These are phyloP conservation scores for Ceratina japonica DNA, from an alignment of 1,140 invertebrate species.

Conservation along the genomic window DNA sequence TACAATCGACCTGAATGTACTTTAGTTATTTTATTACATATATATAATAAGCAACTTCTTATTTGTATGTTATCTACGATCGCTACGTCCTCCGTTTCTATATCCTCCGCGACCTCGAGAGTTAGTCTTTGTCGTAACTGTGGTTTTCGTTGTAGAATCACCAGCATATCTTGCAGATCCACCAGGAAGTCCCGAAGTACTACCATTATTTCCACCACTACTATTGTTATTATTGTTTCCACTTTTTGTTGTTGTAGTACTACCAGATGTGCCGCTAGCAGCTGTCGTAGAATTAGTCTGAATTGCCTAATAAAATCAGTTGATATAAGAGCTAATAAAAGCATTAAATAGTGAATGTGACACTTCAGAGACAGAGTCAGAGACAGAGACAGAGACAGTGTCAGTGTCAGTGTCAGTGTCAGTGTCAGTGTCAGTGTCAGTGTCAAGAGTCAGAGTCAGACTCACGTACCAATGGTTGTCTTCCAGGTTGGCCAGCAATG, in stretches of 20 bases:
- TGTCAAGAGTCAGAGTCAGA: too few relatives aligned
- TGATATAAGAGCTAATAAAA: neutral
- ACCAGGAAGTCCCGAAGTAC: constrained; percentile 62
- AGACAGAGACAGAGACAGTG: too few relatives aligned
- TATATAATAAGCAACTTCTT: constrained; percentile 53
- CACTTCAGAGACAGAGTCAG: neutral
- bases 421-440: too few relatives aligned
- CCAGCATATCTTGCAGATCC: constrained; percentile 68
- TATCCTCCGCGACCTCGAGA: constrained; percentile 79
- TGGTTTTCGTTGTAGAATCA: constrained; percentile 66
- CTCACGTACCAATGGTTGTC: constrained; percentile 68
- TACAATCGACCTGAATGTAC: constrained; percentile 48
- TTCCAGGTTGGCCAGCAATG: constrained; percentile 62
- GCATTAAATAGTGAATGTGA: neutral
- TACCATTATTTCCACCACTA: constrained; percentile 53
- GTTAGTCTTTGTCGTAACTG: constrained; percentile 79
- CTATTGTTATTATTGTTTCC: constrained; percentile 75
- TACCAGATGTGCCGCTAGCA: constrained; percentile 67
- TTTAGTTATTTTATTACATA: constrained; percentile 39
- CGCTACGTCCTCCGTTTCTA: constrained; percentile 77
- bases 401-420: too few relatives aligned
- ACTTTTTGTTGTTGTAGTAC: constrained; percentile 77
- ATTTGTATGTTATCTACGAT: constrained; percentile 79
- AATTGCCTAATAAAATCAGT: constrained; percentile 51
- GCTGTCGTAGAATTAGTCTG: constrained; percentile 70